Evolutionary conservation across 2,888 invertebrate genomes (phyloP).

Genomic region (Lagria hirta): DNA sequence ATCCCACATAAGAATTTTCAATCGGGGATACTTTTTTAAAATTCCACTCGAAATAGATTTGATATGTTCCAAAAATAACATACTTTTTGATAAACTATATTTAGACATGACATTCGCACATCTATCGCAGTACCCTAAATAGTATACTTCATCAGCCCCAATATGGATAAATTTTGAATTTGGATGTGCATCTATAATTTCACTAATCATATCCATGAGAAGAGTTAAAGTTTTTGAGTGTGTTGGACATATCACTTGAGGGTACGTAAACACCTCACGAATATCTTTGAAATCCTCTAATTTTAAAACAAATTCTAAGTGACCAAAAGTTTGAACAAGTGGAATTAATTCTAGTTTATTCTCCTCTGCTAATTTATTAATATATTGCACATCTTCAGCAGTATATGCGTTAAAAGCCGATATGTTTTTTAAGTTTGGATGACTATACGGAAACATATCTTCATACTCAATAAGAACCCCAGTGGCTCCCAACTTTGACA

Average conservation of each 20-base stretch:
- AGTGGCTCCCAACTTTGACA: constrained; percentile 69
- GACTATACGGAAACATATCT: constrained; percentile 82
- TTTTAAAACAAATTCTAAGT: constrained; percentile 79
- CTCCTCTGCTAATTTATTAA: constrained; percentile 58
- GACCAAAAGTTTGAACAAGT: constrained; percentile 83
- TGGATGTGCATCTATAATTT: constrained; percentile 65
- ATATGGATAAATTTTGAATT: constrained; percentile 63
- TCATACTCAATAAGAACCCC: constrained; percentile 83
- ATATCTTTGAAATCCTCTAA: constrained; percentile 65
- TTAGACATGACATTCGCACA: constrained; percentile 55
- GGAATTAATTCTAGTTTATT: constrained; percentile 72
- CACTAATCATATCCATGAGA: constrained; percentile 69
- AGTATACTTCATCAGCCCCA: constrained; percentile 82
- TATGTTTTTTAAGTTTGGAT: constrained; percentile 60
- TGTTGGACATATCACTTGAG: constrained; percentile 72
- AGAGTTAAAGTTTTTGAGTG: constrained; percentile 59
- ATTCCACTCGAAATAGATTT: constrained; percentile 57
- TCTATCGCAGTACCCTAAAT: constrained; percentile 64
- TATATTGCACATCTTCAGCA: constrained; percentile 56
- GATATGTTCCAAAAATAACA: constrained; percentile 66
- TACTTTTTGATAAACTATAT: constrained; percentile 55
- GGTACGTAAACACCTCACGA: constrained; percentile 64
- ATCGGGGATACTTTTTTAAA: constrained; percentile 54
- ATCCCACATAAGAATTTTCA: constrained; percentile 76
- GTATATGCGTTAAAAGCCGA: constrained; percentile 68